phyloP scores from a whole-genome alignment of 1,140 invertebrate species.

The Diachasmimorpha longicaudata region DNA sequence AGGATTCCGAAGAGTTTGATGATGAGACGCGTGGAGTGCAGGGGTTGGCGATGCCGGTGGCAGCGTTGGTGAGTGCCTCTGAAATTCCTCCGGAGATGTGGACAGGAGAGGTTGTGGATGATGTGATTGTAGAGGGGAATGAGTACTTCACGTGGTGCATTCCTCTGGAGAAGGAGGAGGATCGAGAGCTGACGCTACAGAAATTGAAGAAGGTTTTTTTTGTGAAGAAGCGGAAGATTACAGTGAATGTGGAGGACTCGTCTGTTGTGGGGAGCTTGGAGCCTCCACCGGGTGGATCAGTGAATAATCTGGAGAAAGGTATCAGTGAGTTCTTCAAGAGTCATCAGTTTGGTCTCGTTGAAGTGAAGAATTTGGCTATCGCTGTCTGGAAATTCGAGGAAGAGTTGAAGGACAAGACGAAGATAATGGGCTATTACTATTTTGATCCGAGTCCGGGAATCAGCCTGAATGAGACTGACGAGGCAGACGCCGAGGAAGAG shows the following conservation, averaged over 20 bases:
- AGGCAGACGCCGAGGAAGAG: slow-evolving; percentile 19
- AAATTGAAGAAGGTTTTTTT: slow-evolving; percentile 47
- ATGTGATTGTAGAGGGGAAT: slow-evolving; percentile 43
- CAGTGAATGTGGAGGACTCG: slow-evolving; percentile 44
- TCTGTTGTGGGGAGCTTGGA: slow-evolving; percentile 37
- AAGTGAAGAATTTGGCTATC: slow-evolving; percentile 34
- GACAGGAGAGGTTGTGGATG: slow-evolving; percentile 39
- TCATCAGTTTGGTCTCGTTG: slow-evolving; percentile 44
- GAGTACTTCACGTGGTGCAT: slow-evolving; percentile 51
- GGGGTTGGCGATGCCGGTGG: slow-evolving; percentile 47
- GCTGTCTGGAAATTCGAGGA: slow-evolving; percentile 50
- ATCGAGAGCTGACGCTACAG: slow-evolving; percentile 30
- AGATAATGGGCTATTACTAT: slow-evolving; percentile 42
- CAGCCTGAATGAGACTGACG: slow-evolving; percentile 15
- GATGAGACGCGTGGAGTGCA: slow-evolving; percentile 45
- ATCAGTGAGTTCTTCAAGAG: slow-evolving; percentile 44
- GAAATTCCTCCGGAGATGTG: slow-evolving; percentile 42
- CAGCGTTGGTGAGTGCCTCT: slow-evolving; percentile 39
- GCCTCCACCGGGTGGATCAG: neutral
- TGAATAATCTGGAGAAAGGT: slow-evolving; percentile 33
- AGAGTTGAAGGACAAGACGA: slow-evolving; percentile 37
- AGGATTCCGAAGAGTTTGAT: slow-evolving; percentile 41
- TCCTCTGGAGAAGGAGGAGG: slow-evolving; percentile 24
- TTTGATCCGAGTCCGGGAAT: slow-evolving; percentile 45
- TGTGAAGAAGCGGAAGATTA: slow-evolving; percentile 43